These are phyloP conservation scores for Eriocheir sinensis DNA, from an alignment of 1,140 invertebrate species.

Conservation along the genomic window DNA sequence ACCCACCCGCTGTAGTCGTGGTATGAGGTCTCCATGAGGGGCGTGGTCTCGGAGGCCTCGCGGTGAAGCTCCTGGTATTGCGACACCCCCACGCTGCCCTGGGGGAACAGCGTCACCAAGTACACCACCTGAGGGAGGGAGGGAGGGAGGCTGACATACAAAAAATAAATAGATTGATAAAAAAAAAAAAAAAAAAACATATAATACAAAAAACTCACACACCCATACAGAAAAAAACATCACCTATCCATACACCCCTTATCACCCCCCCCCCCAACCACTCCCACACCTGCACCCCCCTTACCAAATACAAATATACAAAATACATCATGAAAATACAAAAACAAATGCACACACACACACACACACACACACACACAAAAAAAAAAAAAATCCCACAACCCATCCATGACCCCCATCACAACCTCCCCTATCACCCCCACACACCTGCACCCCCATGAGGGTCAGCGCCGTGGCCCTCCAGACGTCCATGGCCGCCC, in stretches of 20 bases:
- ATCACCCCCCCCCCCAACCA: neutral
- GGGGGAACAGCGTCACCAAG: conserved; percentile 60
- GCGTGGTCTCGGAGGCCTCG: conserved; percentile 55
- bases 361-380: no score
- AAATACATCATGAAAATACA: no score
- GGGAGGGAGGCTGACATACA: neutral
- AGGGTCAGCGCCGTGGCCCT: conserved; percentile 49
- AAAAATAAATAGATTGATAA: neutral
- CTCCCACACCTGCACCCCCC: no score
- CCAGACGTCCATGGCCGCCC: neutral
- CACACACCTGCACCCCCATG: conserved; percentile 65
- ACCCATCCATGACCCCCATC: no score
- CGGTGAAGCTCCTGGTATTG: conserved; percentile 67
- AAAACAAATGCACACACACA: no score
- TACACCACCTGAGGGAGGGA: conserved; percentile 44
- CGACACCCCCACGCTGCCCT: conserved; percentile 58
- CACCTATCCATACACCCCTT: neutral
- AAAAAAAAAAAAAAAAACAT: no score
- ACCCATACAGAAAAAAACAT: neutral
- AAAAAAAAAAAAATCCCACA: no score
- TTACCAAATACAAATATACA: no score
- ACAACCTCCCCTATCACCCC: no score
- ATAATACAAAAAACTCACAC: no score
- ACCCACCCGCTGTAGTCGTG: conserved; percentile 70
- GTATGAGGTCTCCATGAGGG: conserved; percentile 65